Percentiles rank a stretch among this genome's conserved stretches.
Conservation (phyloP, 2,113 vertebrate species). For the Xiphias gladius region DNA sequence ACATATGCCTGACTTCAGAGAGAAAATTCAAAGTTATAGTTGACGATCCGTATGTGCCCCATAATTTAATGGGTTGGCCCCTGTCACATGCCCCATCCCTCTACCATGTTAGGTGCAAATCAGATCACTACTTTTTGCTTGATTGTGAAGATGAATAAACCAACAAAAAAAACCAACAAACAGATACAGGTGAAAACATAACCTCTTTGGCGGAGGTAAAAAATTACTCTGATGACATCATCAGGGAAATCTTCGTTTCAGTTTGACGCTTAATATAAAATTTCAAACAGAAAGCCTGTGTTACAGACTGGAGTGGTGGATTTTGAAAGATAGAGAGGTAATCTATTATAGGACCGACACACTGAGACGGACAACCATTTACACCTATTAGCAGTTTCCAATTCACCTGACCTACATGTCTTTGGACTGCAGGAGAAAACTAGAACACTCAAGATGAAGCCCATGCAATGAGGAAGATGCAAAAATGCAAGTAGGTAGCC, state of each 20-base stretch:
- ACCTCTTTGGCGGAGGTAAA: no score
- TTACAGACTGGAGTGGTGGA: background rate
- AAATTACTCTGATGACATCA: background rate
- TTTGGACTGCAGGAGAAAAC: slow-evolving; percentile 2
- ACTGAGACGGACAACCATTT: background rate
- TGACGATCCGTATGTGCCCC: no score
- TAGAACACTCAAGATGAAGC: background rate
- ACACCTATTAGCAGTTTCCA: background rate
- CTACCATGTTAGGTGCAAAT: no score
- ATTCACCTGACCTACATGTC: background rate
- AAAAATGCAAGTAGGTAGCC: slow-evolving; percentile 1
- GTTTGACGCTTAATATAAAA: background rate
- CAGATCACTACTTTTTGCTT: no score
- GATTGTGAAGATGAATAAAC: no score
- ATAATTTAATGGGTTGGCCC: no score
- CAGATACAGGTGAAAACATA: no score
- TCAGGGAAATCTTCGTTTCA: background rate
- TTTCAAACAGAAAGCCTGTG: background rate
- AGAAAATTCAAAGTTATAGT: no score
- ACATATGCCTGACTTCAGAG: no score
- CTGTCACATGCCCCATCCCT: no score
- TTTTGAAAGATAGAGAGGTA: background rate
- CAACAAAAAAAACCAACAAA: no score
- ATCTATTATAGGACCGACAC: background rate
- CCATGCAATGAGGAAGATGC: background rate